Base-by-base conservation (phyloP, 92 coral and sea anemone genomes). In the Heteractis magnifica region DNA sequence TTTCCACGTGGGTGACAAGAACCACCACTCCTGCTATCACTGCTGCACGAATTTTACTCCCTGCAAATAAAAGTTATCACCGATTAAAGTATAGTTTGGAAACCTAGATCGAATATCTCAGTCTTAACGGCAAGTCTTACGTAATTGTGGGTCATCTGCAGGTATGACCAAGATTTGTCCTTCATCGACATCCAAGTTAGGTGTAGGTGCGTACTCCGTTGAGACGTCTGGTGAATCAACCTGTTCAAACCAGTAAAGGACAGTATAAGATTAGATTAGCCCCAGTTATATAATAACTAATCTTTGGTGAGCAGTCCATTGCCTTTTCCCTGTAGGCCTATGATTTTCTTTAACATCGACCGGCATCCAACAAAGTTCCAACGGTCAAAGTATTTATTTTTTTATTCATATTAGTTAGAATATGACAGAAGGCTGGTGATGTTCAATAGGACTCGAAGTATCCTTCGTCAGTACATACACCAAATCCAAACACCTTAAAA, bases 1-100 rank as follows among this genome's bases (percentile, higher is more conserved):
- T 88, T 76, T 96, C 99, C 72, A 96, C 76, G 87, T 94, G 93
- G 5, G 94, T 91, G 60, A 96, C 91, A 15, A 94, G 86, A n/a
- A 92, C 89, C 56, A 95, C 94, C 8, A 95, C 86, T 9, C 99
- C 99, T 48, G 79, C 81, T 71, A 82, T 87, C 23, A 92, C 98
- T 13, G 99, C 99, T 14, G 89, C 93, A 26, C 91, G 97, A 13
- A 94, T 77, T 59, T 90, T 90, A 56, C 82, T 82, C 73, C 88
- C 95, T 90, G 65, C 49, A 21, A 80, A 49, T 41, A 8, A 21
- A n/a, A 53, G 13, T 53, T 53, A 53, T 8, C 58, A 53, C 58
- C 58, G 58, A 53, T 8, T 53, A 53, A 53, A 34, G 44, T 0
- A 19, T 23, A 10, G 4, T 19, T 13, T 3, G 52, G 60, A 62